Percentiles rank a stretch among this genome's conserved stretches.
phyloP scores from a whole-genome alignment of 2,888 invertebrate species.

The Omphaloscelis lunosa region DNA sequence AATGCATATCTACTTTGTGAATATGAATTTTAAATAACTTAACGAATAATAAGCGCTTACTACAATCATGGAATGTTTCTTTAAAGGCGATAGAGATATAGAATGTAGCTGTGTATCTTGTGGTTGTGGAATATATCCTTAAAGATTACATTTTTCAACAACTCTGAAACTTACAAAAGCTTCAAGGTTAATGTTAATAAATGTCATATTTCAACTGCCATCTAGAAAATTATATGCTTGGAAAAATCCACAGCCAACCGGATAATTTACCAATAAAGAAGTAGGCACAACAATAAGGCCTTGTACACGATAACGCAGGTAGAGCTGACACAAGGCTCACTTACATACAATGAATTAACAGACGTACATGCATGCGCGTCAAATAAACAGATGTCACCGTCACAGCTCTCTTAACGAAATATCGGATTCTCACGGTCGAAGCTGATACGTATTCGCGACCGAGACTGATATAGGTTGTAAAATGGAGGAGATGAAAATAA shows the following conservation, averaged over 20 bases:
- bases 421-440: slow-evolving; percentile 84
- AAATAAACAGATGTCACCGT: slow-evolving; percentile 63
- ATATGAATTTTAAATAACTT: not conserved
- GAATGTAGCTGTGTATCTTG: not conserved
- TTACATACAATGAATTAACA: slow-evolving; percentile 52
- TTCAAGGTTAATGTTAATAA: not conserved
- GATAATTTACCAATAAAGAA: slow-evolving; percentile 35
- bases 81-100: not conserved
- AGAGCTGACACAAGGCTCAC: slow-evolving; percentile 39
- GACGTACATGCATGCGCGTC: slow-evolving; percentile 45
- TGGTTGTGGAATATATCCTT: not conserved
- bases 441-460: slow-evolving; percentile 78
- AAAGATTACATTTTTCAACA: not conserved
- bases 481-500: slow-evolving; percentile 60
- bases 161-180: slow-evolving; percentile 16
- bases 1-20: not conserved
- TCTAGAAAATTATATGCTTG: slow-evolving; percentile 8
- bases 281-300: slow-evolving; percentile 34
- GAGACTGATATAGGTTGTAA: slow-evolving; percentile 60
- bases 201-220: slow-evolving; percentile 4
- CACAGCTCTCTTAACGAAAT: slow-evolving; percentile 61
- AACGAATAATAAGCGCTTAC: not conserved
- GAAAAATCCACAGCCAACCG: slow-evolving; percentile 35
- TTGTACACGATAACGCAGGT: slow-evolving; percentile 40
- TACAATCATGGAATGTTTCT: not conserved